Conservation (phyloP, 2,888 invertebrate species). For the Leptopilina myrica region DNA sequence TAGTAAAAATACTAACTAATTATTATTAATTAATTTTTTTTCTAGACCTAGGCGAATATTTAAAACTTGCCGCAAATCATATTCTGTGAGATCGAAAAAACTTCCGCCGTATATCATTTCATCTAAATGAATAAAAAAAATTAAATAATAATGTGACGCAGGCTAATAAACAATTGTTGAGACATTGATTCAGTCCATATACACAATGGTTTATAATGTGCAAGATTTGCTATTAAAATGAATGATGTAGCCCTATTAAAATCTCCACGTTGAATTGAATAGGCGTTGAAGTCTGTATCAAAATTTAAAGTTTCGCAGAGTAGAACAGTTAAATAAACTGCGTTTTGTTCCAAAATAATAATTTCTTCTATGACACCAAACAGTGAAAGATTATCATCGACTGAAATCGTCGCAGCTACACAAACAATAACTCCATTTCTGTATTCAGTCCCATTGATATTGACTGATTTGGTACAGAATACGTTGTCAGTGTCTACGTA, state of each 20-base stretch:
- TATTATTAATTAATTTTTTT: slow-evolving; percentile 19
- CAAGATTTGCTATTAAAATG: neutral
- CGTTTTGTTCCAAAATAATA: neutral
- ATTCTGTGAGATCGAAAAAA: slow-evolving; percentile 17
- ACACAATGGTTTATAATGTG: neutral
- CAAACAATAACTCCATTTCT: neutral
- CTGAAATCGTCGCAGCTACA: neutral
- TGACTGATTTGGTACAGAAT: slow-evolving; percentile 25
- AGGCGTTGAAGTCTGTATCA: neutral
- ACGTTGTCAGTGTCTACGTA: slow-evolving; percentile 25
- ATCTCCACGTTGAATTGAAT: neutral
- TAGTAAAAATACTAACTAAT: neutral
- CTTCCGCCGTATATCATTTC: slow-evolving; percentile 23
- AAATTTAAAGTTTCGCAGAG: neutral
- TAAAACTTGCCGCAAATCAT: slow-evolving; percentile 4
- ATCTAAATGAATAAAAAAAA: neutral
- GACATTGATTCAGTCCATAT: neutral
- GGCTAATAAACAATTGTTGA: neutral
- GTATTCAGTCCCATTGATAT: neutral
- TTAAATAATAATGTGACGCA: slow-evolving; percentile 22
- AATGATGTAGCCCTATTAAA: neutral
- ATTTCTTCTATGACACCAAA: slow-evolving; percentile 5
- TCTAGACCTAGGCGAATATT: neutral
- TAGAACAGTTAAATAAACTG: neutral
- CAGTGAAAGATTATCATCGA: neutral